Conservation (phyloP, 2,113 vertebrate genomes). For the Hydropotes inermis region DNA sequence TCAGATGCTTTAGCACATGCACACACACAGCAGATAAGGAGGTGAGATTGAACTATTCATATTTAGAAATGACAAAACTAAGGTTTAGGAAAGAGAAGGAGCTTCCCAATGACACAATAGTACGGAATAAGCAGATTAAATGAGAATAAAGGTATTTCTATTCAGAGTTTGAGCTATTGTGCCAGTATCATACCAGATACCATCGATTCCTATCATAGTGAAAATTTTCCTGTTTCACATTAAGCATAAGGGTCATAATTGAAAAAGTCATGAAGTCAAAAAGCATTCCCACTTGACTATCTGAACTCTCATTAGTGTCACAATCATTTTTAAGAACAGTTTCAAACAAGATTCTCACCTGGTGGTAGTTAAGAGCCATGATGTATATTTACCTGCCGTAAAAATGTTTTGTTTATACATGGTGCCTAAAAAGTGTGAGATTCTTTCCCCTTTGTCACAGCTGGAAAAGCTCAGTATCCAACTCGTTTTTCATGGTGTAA, state of each 20-base stretch:
- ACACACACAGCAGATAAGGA: not conserved
- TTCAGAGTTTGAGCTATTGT: not conserved
- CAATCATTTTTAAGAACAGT: not conserved
- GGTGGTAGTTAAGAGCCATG: not conserved
- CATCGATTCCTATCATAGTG: not conserved
- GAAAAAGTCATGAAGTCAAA: not conserved
- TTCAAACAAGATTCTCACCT: not conserved
- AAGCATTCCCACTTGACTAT: not conserved
- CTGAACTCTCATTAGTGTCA: not conserved
- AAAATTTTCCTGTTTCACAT: not conserved
- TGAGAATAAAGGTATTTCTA: not conserved
- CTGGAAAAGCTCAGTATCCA: conserved; percentile 26
- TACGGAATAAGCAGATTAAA: not conserved
- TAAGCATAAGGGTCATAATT: not conserved
- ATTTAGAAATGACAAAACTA: not conserved
- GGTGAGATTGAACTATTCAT: not conserved
- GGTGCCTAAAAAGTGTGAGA: not conserved
- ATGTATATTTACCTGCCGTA: not conserved
- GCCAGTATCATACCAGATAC: not conserved
- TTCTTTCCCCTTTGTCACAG: conserved; percentile 34
- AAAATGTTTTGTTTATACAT: conserved; percentile 30
- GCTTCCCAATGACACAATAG: not conserved
- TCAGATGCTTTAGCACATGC: not conserved
- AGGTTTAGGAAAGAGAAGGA: not conserved
- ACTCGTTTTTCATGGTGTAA: not conserved